These are phyloP conservation scores for Pycnomerus fuliginosus DNA, from an alignment of 2,888 invertebrate genomes.

Conservation along the genomic window DNA sequence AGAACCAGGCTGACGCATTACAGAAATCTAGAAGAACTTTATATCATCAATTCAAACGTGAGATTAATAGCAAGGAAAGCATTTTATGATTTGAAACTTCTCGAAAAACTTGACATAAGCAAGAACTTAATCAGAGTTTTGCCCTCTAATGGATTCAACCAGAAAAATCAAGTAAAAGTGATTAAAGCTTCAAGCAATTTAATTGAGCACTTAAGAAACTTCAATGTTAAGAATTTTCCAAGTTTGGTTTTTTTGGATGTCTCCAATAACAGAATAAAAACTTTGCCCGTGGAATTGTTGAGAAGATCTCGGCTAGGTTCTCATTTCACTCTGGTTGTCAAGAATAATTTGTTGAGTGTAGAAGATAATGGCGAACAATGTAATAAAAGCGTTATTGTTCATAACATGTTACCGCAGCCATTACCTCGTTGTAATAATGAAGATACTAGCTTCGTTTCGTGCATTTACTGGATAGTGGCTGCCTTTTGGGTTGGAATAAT, in stretches of 20 bases:
- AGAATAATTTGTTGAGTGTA: slow-evolving; percentile 35
- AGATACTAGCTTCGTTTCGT: slow-evolving; percentile 1
- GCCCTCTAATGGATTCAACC: slow-evolving; percentile 3
- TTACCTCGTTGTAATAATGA: too few relatives aligned
- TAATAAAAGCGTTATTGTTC: background rate
- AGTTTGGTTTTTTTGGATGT: slow-evolving; percentile 27
- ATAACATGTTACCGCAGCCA: slow-evolving; percentile 3
- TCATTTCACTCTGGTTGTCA: slow-evolving; percentile 27
- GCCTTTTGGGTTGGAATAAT: slow-evolving; percentile 37
- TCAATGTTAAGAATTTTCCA: slow-evolving; percentile 28
- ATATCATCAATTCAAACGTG: slow-evolving; percentile 16
- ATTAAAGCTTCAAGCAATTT: slow-evolving; percentile 28
- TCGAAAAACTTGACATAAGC: slow-evolving; percentile 9
- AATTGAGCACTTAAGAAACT: slow-evolving; percentile 25
- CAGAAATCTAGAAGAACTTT: slow-evolving; percentile 11
- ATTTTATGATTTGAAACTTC: slow-evolving; percentile 9
- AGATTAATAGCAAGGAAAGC: slow-evolving; percentile 8
- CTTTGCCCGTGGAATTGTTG: slow-evolving; percentile 26
- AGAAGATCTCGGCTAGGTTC: slow-evolving; percentile 22
- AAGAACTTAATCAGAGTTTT: slow-evolving; percentile 10
- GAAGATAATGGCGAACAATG: slow-evolving; percentile 5
- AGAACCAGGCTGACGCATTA: slow-evolving; percentile 10
- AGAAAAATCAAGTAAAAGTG: slow-evolving; percentile 8
- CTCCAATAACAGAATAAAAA: slow-evolving; percentile 27
- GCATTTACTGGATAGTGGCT: slow-evolving; percentile 30